phyloP scores from a whole-genome alignment of 37 sponge, comb jelly and placozoan species.

The Crambe crambe region DNA sequence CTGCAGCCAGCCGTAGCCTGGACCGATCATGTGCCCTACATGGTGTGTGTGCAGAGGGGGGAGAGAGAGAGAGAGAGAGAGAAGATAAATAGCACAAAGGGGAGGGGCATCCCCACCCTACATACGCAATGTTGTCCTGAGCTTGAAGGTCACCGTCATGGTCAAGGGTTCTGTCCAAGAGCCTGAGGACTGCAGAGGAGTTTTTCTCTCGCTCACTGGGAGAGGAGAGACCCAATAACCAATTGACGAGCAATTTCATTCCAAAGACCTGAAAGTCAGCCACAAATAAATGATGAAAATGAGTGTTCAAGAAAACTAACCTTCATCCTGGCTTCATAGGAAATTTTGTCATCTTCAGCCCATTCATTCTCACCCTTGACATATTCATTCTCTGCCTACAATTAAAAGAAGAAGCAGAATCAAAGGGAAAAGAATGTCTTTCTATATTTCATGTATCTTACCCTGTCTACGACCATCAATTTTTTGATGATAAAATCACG shows the following conservation, averaged over 20 bases:
- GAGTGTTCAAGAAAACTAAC: neutral
- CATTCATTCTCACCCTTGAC: conserved; percentile 33
- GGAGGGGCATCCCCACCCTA: neutral
- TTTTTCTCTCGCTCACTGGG: conserved; percentile 19
- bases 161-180: conserved; percentile 44
- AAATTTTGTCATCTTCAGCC: conserved; percentile 50
- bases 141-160: conserved; percentile 74
- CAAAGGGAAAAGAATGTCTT: neutral
- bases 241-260: conserved; percentile 63
- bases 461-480: conserved; percentile 59
- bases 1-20: conserved; percentile 60
- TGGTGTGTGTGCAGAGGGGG: neutral
- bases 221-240: conserved; percentile 55
- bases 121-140: conserved; percentile 46
- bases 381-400: conserved; percentile 34
- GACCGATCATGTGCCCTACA: conserved; percentile 59
- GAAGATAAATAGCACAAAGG: neutral
- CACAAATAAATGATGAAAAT: neutral
- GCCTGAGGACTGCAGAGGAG: conserved; percentile 39
- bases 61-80: neutral
- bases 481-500: conserved; percentile 64
- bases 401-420: neutral
- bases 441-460: conserved; percentile 3
- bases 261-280: conserved; percentile 40
- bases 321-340: conserved; percentile 48